Evolutionary conservation across 2,113 vertebrate genomes (phyloP), one percentile per base, ranked within the genome.

Genomic region (Brachyhypopomus occidentalis): DNA sequence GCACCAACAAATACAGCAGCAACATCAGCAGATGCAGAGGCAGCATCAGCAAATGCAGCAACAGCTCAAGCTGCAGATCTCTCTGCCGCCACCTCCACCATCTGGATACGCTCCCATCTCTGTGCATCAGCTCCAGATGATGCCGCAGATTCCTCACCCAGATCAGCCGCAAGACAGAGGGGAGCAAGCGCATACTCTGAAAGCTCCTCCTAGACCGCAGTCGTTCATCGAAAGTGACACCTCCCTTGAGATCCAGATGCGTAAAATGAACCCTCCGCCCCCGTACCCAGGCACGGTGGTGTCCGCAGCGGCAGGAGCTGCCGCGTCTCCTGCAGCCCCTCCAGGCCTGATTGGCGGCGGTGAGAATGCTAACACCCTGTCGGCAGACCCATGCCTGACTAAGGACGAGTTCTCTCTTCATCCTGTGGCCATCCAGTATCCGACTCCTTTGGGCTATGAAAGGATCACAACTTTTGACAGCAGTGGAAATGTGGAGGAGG

Each of bases 391-490:
- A 78, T 97, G 96, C 84, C 86, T 96, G 80, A 98, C 96, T 88
- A 98, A 97, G 82, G 94, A 95, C 0, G 97, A 97, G 59, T 97
- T 97, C 86, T 92, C 97, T 34, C 95, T 97, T 23, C 96, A 95
- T 80, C 94, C 95, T 0, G 82, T 95, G 16, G 90, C 93, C 0
- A 88, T 94, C 4, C 97, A 96, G 79, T 97, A 96, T 89, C 96
- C 96, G 66, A 95, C 96, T 0, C 97, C 97, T 0, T 90, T 96
- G 17, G 98, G 98, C 9, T 99, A 99, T 0, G 97, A 99, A 89
- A 91, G 98, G 81, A 99, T 99, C 88, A 99, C 98, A 0, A 99
- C 98, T 0, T 99, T 99, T 3, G 98, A 99, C 91, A 99, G 98
- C 91, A 98, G 98, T 0, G 98, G 98, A 66, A 99, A 99, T 0